These are phyloP conservation scores for Phragmatobia fuliginosa DNA, from an alignment of 2,888 invertebrate species.

Conservation along the genomic window DNA sequence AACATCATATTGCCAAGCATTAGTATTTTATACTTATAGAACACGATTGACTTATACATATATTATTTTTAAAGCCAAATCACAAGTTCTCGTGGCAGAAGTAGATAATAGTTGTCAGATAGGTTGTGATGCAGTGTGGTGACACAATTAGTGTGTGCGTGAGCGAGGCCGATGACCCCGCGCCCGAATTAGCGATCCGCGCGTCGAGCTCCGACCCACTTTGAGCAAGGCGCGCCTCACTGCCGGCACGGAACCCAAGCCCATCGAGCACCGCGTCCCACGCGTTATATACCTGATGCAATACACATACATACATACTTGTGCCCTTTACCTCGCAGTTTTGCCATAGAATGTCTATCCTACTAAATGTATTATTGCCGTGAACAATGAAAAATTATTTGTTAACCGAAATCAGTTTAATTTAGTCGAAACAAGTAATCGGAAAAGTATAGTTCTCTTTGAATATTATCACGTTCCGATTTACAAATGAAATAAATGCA, in stretches of 20 bases:
- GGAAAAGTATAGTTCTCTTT: not conserved
- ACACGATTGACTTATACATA: constrained; percentile 4
- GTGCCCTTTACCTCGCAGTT: constrained; percentile 14
- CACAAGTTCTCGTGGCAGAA: constrained; percentile 9
- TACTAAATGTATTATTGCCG: not conserved
- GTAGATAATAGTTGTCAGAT: constrained; percentile 13
- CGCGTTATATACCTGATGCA: constrained; percentile 24
- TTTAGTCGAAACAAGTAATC: not conserved
- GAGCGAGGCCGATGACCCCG: constrained; percentile 70
- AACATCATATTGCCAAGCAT: not conserved
- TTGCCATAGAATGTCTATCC: not conserved
- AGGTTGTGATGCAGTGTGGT: constrained; percentile 47
- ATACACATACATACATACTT: constrained; percentile 13
- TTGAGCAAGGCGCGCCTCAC: constrained; percentile 41
- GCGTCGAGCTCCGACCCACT: constrained; percentile 60
- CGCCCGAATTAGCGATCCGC: constrained; percentile 74
- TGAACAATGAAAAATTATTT: not conserved
- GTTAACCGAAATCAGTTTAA: not conserved
- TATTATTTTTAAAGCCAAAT: not conserved
- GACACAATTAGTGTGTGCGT: constrained; percentile 64
- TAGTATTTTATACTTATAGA: not conserved
- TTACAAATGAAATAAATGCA: not conserved
- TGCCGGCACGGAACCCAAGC: constrained; percentile 31
- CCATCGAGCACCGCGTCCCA: constrained; percentile 26
- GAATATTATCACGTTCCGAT: not conserved